Evolutionary conservation across 2,888 invertebrate species (phyloP).

Genomic region (Drymonia ruficornis): DNA sequence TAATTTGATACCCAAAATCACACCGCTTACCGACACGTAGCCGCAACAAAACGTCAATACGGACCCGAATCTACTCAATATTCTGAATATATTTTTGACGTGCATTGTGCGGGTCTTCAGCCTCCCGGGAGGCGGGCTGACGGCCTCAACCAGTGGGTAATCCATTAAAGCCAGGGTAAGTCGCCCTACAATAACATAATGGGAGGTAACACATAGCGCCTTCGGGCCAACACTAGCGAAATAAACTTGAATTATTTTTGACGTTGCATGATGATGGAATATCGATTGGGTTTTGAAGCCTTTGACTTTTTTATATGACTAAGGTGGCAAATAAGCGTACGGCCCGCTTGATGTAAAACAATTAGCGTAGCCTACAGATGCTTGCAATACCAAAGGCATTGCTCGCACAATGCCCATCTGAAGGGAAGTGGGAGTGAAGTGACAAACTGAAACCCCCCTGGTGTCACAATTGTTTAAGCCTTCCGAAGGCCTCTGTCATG

Average conservation of each 20-base stretch:
- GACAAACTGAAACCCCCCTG: too few species aligned
- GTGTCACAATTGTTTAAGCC: too few species aligned
- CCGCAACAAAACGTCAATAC: slow-evolving; percentile 28
- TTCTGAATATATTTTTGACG: slow-evolving; percentile 55
- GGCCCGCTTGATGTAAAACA: too few species aligned
- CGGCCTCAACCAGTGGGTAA: slow-evolving; percentile 47
- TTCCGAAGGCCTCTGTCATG: too few species aligned
- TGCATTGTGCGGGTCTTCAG: slow-evolving; percentile 42
- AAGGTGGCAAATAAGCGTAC: too few species aligned
- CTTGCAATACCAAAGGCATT: too few species aligned
- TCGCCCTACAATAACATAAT: slow-evolving; percentile 42
- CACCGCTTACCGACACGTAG: slow-evolving; percentile 17
- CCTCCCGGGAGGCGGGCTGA: slow-evolving; percentile 43
- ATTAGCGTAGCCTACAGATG: too few species aligned
- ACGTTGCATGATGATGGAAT: not conserved
- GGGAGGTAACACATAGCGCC: slow-evolving; percentile 22
- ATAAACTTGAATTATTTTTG: not conserved
- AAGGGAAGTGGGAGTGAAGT: too few species aligned
- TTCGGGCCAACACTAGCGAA: slow-evolving; percentile 9
- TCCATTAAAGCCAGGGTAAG: slow-evolving; percentile 47
- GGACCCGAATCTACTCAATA: slow-evolving; percentile 40
- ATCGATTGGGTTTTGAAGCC: not conserved
- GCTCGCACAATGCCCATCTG: too few species aligned
- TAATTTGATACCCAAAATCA: slow-evolving; percentile 17
- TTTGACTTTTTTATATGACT: too few species aligned